Conservation (phyloP, 2,113 vertebrate genomes). For the Salvator merianae region DNA sequence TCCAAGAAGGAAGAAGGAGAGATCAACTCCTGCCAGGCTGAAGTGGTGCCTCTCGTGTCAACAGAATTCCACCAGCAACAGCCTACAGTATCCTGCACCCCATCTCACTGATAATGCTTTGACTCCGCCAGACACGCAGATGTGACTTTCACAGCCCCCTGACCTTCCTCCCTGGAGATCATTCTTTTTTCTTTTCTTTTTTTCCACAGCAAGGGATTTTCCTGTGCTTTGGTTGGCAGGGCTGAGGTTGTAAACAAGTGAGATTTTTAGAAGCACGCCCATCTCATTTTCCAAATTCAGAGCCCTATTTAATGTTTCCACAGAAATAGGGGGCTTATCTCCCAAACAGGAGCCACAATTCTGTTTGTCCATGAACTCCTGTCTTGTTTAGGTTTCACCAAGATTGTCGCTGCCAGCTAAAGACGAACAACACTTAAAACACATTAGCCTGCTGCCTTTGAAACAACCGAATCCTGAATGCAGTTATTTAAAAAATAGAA, state of each 20-base stretch:
- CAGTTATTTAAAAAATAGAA: neutral
- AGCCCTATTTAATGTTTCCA: neutral
- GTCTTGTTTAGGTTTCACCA: neutral
- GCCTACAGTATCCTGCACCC: neutral
- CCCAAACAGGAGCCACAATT: neutral
- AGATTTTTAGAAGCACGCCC: neutral
- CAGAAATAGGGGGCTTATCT: neutral
- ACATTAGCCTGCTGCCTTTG: neutral
- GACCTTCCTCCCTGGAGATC: neutral
- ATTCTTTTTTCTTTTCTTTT: neutral
- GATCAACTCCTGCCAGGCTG: neutral
- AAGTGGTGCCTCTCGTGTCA: neutral
- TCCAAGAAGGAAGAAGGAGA: neutral
- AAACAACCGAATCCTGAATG: neutral
- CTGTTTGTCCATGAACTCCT: neutral
- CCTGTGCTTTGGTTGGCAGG: neutral
- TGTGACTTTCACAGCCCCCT: neutral
- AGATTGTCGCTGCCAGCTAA: neutral
- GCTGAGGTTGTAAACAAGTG: neutral
- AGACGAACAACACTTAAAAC: neutral
- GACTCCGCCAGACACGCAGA: neutral
- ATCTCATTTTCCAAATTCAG: neutral
- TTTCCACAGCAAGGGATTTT: constrained; percentile 6
- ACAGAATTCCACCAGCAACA: neutral
- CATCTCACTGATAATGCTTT: neutral